A percentile compares a stretch with the other conserved stretches of the same genome.
Conservation (phyloP, 2,888 invertebrate genomes). For the Lepetodrilus schrolli region DNA sequence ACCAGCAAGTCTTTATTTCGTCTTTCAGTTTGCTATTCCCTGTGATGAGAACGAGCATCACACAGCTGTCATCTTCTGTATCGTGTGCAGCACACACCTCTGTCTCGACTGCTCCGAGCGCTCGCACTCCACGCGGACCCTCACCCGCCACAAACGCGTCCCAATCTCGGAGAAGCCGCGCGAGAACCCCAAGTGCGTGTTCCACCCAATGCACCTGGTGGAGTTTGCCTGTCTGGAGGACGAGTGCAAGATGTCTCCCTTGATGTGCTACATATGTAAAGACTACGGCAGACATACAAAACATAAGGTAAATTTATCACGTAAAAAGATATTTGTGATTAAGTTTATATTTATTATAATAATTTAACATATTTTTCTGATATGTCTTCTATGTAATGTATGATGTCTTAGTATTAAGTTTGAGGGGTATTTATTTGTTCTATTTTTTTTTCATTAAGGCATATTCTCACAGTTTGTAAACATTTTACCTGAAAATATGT, state of each 20-base stretch:
- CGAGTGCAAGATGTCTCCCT: slow-evolving; percentile 77
- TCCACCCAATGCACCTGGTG: slow-evolving; percentile 78
- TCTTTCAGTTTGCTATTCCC: slow-evolving; percentile 73
- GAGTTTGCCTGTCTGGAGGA: slow-evolving; percentile 79
- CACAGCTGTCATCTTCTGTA: slow-evolving; percentile 79
- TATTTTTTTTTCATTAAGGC: too few species aligned
- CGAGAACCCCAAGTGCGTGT: slow-evolving; percentile 78
- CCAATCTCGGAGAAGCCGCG: slow-evolving; percentile 79
- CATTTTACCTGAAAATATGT: too few species aligned
- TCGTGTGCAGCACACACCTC: slow-evolving; percentile 78
- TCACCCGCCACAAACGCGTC: slow-evolving; percentile 78
- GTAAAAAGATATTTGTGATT: too few species aligned
- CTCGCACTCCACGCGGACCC: slow-evolving; percentile 78
- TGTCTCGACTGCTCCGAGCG: slow-evolving; percentile 78
- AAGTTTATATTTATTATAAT: too few species aligned
- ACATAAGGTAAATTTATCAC: slow-evolving; percentile 76
- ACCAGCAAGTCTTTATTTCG: too few species aligned
- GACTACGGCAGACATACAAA: slow-evolving; percentile 79
- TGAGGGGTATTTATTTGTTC: too few species aligned
- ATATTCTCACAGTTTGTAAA: too few species aligned
- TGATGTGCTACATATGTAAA: slow-evolving; percentile 80
- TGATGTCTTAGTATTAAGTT: too few species aligned
- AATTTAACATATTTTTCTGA: too few species aligned
- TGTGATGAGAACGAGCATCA: slow-evolving; percentile 80
- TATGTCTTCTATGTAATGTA: too few species aligned